Conservation (phyloP, 2,888 invertebrate species). For the Sepiola atlantica region DNA sequence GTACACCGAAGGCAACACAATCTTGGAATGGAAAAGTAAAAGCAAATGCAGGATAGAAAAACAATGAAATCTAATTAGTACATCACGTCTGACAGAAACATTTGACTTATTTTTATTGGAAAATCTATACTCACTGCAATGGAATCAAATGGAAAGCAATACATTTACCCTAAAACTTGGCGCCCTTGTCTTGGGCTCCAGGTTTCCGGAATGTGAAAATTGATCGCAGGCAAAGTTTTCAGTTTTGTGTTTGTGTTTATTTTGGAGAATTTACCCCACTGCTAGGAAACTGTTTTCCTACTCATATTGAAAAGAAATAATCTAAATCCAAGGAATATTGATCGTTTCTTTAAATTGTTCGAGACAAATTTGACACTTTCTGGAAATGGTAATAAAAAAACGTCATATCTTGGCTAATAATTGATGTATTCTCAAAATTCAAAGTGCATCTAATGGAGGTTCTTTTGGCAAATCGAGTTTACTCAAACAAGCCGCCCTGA, state of each 20-base stretch:
- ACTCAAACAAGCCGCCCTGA: no score
- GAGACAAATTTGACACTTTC: no score
- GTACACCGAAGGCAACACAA: background rate
- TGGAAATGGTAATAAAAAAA: no score
- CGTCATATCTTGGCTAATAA: no score
- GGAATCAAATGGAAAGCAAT: background rate
- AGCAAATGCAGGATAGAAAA: background rate
- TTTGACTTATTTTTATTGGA: constrained; percentile 9
- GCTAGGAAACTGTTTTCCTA: no score
- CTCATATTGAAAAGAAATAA: no score
- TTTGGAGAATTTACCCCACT: no score
- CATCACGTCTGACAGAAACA: background rate
- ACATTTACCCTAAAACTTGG: background rate
- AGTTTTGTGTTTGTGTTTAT: background rate
- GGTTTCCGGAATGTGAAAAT: background rate
- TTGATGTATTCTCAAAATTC: no score
- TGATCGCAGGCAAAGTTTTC: background rate
- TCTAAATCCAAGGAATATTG: no score
- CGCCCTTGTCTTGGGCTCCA: background rate
- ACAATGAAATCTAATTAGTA: background rate
- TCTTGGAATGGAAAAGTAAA: background rate
- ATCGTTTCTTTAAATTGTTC: no score
- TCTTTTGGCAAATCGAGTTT: no score
- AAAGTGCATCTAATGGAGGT: no score
- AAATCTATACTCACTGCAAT: background rate